These are phyloP conservation scores for Tanypteryx hageni DNA, from an alignment of 2,888 invertebrate species.

Conservation along the genomic window DNA sequence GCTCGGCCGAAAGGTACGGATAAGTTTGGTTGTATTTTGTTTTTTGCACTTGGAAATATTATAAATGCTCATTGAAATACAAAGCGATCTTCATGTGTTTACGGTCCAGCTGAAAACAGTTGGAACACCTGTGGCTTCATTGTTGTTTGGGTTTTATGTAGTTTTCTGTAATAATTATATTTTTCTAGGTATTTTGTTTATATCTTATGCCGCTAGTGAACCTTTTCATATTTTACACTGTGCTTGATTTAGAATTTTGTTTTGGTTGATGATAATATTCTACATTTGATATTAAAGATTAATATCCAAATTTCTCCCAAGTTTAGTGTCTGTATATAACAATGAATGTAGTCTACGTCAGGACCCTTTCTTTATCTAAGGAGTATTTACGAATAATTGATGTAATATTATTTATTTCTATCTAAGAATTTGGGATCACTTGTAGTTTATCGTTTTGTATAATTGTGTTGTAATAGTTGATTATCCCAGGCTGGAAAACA, in stretches of 20 bases:
- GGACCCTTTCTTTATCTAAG: not conserved
- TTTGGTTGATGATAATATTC: too few relatives aligned
- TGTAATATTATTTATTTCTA: not conserved
- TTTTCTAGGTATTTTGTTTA: too few relatives aligned
- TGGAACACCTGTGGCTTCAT: slow-evolving; percentile 62
- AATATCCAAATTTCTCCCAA: too few relatives aligned
- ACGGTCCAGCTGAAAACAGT: slow-evolving; percentile 50
- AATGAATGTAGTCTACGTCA: too few relatives aligned
- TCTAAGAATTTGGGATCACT: not conserved
- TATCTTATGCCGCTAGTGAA: too few relatives aligned
- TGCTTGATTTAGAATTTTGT: too few relatives aligned
- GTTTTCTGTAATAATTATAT: not conserved
- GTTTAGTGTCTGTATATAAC: too few relatives aligned
- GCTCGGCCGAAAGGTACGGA: slow-evolving; percentile 70
- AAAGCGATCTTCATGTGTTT: slow-evolving; percentile 56
- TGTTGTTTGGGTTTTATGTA: slow-evolving; percentile 33
- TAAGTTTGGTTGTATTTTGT: not conserved
- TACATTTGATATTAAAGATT: too few relatives aligned
- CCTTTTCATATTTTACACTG: too few relatives aligned
- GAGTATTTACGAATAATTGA: not conserved
- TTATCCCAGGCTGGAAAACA: not conserved
- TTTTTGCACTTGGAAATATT: slow-evolving; percentile 15
- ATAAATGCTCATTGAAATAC: not conserved
- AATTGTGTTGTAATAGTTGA: too few relatives aligned
- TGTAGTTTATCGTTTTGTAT: not conserved